phyloP scores from a whole-genome alignment of 2,797 vertebrate species.

The Aulostomus chinensis region DNA sequence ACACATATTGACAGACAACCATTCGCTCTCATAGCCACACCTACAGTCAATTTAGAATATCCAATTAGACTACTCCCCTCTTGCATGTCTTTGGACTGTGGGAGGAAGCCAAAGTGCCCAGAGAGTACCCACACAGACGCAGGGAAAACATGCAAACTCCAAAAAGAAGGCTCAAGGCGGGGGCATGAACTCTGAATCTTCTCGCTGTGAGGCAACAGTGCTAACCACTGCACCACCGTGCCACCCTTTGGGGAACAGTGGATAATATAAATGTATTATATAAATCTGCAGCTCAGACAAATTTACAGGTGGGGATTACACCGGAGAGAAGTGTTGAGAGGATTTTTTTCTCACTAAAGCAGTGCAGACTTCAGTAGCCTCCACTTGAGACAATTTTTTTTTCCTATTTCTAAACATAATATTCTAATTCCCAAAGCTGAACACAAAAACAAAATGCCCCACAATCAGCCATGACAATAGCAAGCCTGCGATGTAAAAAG shows the following conservation, averaged over 20 bases:
- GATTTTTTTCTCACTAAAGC: slow-evolving; percentile 16
- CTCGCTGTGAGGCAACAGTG: too few relatives aligned
- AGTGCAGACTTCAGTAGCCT: slow-evolving; percentile 5
- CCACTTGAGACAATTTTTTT: slow-evolving; percentile 19
- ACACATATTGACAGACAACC: too few relatives aligned
- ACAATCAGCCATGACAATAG: slow-evolving; percentile 17
- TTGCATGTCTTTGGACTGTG: too few relatives aligned
- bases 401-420: slow-evolving; percentile 25
- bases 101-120: too few relatives aligned
- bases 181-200: too few relatives aligned
- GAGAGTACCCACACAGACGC: too few relatives aligned
- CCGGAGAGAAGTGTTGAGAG: slow-evolving; percentile 78
- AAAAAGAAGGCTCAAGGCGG: too few relatives aligned
- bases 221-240: too few relatives aligned
- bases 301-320: slow-evolving; percentile 81
- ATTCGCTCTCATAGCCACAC: too few relatives aligned
- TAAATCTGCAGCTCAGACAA: slow-evolving; percentile 84
- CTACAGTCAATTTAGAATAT: too few relatives aligned
- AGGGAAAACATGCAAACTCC: too few relatives aligned
- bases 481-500: slow-evolving; percentile 1
- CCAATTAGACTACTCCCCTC: too few relatives aligned
- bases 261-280: slow-evolving; percentile 85
- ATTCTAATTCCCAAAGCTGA: slow-evolving; percentile 28
- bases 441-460: neutral
- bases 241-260: slow-evolving; percentile 66